Evolutionary conservation across 1,140 invertebrate genomes (phyloP).

Genomic region (Camponotus pennsylvanicus): DNA sequence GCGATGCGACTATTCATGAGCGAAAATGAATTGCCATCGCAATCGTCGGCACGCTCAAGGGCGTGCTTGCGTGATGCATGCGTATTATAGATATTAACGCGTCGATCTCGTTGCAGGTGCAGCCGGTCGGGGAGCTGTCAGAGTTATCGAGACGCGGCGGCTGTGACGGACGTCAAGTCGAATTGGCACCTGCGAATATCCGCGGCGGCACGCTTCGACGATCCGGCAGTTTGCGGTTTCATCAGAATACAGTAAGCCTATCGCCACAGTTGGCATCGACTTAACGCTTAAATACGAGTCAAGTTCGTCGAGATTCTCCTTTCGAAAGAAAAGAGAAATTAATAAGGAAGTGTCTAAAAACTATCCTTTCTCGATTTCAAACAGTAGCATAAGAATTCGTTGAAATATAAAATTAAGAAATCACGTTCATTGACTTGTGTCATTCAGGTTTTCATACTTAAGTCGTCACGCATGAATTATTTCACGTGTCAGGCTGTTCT

Average conservation of each 20-base stretch:
- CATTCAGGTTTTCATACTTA: background rate
- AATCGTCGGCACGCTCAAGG: slow-evolving; percentile 9
- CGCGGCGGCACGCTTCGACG: slow-evolving; percentile 92
- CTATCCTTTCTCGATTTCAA: background rate
- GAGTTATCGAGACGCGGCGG: slow-evolving; percentile 91
- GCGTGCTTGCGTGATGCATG: slow-evolving; percentile 12
- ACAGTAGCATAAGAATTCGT: background rate
- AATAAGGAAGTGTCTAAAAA: background rate
- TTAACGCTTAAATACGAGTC: slow-evolving; percentile 4
- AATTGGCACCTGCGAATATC: slow-evolving; percentile 90
- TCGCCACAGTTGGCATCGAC: background rate
- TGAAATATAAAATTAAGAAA: background rate
- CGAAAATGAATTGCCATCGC: slow-evolving; percentile 26
- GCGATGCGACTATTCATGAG: background rate
- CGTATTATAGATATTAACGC: slow-evolving; percentile 28
- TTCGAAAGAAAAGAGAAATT: background rate
- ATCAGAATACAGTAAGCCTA: slow-evolving; percentile 88
- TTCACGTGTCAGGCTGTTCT: background rate
- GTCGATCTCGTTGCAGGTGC: slow-evolving; percentile 88
- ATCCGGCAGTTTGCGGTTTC: slow-evolving; percentile 92
- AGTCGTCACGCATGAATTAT: slow-evolving; percentile 17
- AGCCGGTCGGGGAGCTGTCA: slow-evolving; percentile 94
- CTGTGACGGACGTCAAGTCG: slow-evolving; percentile 89
- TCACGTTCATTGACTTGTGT: background rate
- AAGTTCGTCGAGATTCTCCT: background rate